Evolutionary conservation across 1,140 invertebrate species (phyloP).

Genomic region (Formica exsecta): DNA sequence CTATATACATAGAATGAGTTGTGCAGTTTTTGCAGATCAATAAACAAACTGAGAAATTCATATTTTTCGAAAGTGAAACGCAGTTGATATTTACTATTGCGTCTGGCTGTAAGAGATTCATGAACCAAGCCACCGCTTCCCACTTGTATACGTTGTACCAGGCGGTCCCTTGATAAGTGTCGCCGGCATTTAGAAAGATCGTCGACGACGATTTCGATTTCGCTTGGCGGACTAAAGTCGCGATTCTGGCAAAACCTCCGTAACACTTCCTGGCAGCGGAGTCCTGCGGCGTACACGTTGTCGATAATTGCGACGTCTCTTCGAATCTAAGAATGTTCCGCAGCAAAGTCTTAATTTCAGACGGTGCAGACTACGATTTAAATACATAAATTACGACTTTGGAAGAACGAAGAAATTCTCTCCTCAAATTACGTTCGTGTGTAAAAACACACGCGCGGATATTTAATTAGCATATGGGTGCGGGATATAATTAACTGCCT

Average conservation of each 20-base stretch:
- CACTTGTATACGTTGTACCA: conserved; percentile 94
- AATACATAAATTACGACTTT: not conserved
- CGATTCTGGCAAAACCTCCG: conserved; percentile 93
- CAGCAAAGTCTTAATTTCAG: not conserved
- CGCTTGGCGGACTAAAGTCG: conserved; percentile 87
- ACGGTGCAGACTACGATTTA: not conserved
- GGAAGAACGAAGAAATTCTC: not conserved
- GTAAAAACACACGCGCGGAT: not conserved
- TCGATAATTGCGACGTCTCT: conserved; percentile 90
- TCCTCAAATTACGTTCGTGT: not conserved
- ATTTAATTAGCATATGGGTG: not conserved
- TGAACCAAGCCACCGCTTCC: conserved; percentile 91
- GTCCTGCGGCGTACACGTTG: conserved; percentile 88
- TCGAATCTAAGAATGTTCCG: conserved; percentile 88
- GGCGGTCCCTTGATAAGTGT: conserved; percentile 95
- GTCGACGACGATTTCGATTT: conserved; percentile 67
- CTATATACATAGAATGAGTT: not conserved
- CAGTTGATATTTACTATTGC: conserved; percentile 91
- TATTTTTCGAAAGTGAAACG: not conserved
- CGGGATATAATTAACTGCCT: conserved; percentile 45
- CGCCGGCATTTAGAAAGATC: conserved; percentile 92
- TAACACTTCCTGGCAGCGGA: conserved; percentile 89
- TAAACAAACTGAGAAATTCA: not conserved
- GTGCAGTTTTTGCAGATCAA: not conserved
- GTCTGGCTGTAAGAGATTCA: conserved; percentile 92